These are phyloP conservation scores for Onychomys arenicola DNA, from an alignment of 2,797 vertebrate species.

Conservation along the genomic window DNA sequence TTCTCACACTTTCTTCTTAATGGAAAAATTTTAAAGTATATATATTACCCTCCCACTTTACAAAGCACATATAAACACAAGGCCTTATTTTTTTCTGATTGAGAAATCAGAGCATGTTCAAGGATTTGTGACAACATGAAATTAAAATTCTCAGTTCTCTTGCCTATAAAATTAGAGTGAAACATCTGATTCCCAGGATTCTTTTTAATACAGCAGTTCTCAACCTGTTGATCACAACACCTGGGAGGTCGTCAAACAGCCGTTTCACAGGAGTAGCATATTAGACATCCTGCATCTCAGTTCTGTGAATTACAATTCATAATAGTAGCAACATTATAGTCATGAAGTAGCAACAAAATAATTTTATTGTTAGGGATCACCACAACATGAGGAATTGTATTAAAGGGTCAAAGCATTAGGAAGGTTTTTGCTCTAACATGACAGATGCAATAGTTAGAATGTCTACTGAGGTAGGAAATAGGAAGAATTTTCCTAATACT, in stretches of 20 bases:
- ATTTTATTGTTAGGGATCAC: not conserved
- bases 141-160: not conserved
- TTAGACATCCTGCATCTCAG: not conserved
- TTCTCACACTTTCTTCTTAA: not conserved
- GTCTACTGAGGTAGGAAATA: not conserved
- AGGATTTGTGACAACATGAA: not conserved
- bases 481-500: not conserved
- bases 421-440: not conserved
- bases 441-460: not conserved
- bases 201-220: not conserved
- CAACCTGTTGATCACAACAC: not conserved
- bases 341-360: not conserved
- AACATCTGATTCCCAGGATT: not conserved
- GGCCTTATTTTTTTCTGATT: not conserved
- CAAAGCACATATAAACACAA: constrained; percentile 31
- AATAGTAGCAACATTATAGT: not conserved
- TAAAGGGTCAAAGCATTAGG: not conserved
- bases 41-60: not conserved
- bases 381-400: not conserved
- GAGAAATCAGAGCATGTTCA: not conserved
- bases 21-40: not conserved
- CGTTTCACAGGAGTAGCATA: not conserved
- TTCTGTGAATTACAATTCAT: not conserved
- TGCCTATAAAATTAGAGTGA: constrained; percentile 22
- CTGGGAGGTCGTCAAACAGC: too few relatives aligned